Conservation (phyloP, 1,140 invertebrate genomes). For the Bombyx mori region ASM3026992v2 NC_085119.1:9949501-9950000, state of each 20-base stretch:
- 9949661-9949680: no score
- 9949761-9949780: no score
- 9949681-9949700: no score
- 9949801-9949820: slow-evolving; percentile 18
- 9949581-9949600: slow-evolving; percentile 32
- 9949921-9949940: slow-evolving; percentile 37
- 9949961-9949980: slow-evolving; percentile 14
- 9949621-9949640: slow-evolving; percentile 47
- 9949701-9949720: no score
- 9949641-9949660: no score
- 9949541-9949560: slow-evolving; percentile 31
- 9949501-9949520: slow-evolving; percentile 9
- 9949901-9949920: slow-evolving; percentile 8
- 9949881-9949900: slow-evolving; percentile 10
- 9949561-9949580: slow-evolving; percentile 12
- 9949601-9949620: slow-evolving; percentile 33
- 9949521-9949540: slow-evolving; percentile 22
- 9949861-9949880: slow-evolving; percentile 15
- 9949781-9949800: no score
- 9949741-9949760: background rate
- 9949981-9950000: no score
- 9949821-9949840: slow-evolving; percentile 32
- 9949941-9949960: slow-evolving; percentile 29
- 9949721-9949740: no score
- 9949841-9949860: slow-evolving; percentile 37